A percentile compares a stretch with the other conserved stretches of the same genome.
Conservation (phyloP, 2,113 vertebrate species). For the Oplegnathus fasciatus region DNA sequence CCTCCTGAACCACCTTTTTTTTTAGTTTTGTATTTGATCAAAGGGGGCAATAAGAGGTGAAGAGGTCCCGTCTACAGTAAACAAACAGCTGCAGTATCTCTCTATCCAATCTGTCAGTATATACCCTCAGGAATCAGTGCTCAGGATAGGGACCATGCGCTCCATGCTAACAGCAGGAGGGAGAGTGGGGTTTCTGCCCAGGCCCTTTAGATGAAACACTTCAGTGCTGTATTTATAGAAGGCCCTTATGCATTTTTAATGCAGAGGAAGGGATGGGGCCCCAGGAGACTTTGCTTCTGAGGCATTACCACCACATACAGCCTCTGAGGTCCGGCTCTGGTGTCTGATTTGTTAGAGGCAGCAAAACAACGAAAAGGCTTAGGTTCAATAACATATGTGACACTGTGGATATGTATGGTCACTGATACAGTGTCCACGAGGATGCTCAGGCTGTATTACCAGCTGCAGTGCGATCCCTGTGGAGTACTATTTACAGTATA, state of each 20-base stretch:
- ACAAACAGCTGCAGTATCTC: conserved; percentile 32
- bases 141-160: not conserved
- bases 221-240: conserved; percentile 84
- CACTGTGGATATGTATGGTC: not conserved
- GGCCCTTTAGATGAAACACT: conserved; percentile 81
- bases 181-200: conserved; percentile 49
- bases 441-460: not conserved
- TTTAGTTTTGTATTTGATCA: conserved; percentile 20
- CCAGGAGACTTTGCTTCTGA: conserved; percentile 68
- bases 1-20: not conserved
- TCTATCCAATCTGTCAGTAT: conserved; percentile 18
- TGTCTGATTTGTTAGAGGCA: conserved; percentile 49
- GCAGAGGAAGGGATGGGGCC: conserved; percentile 69
- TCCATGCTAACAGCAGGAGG: conserved; percentile 55
- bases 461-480: not conserved
- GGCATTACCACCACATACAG: conserved; percentile 31
- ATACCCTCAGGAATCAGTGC: conserved; percentile 26
- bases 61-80: conserved; percentile 1
- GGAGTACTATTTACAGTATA: not conserved
- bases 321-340: conserved; percentile 50
- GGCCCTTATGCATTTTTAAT: conserved; percentile 82
- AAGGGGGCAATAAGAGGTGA: not conserved
- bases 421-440: conserved; percentile 1
- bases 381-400: conserved; percentile 7
- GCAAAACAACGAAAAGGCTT: conserved; percentile 4